Evolutionary conservation across 2,888 invertebrate genomes (phyloP).

Genomic region (Drosophila greeni): DNA sequence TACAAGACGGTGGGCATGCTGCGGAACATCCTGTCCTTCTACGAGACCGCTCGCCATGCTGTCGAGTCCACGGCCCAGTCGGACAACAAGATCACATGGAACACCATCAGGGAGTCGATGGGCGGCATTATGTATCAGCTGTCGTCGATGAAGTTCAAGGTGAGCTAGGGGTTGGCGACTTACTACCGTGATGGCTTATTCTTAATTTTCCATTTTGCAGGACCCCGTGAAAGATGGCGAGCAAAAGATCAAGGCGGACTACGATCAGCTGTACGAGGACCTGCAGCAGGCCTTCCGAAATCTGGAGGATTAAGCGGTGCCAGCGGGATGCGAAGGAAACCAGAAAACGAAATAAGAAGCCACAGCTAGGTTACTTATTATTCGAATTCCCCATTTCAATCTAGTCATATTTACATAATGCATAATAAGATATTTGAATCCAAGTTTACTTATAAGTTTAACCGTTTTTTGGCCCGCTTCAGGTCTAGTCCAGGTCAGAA

Average conservation of each 20-base stretch:
- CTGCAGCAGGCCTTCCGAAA: constrained; percentile 98
- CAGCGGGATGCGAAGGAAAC: constrained; percentile 32
- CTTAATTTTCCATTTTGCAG: constrained; percentile 78
- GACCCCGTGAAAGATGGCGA: constrained; percentile 99
- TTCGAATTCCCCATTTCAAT: constrained; percentile 68
- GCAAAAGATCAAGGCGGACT: constrained; percentile 95
- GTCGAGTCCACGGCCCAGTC: constrained; percentile 98
- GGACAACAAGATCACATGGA: constrained; percentile 99
- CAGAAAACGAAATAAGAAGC: constrained; percentile 58
- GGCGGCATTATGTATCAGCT: constrained; percentile 96
- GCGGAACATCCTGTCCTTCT: constrained; percentile 97
- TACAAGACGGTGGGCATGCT: constrained; percentile 99
- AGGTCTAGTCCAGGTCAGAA: constrained; percentile 33
- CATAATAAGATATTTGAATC: constrained; percentile 69
- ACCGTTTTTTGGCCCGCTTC: constrained; percentile 63
- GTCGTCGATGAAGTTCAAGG: constrained; percentile 99
- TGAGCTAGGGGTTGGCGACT: constrained; percentile 74
- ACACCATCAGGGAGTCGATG: constrained; percentile 96
- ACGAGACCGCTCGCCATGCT: constrained; percentile 97
- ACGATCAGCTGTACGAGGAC: constrained; percentile 96
- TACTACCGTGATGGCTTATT: not conserved
- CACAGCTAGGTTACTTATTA: constrained; percentile 61
- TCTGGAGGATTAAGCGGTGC: constrained; percentile 90
- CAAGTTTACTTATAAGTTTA: constrained; percentile 67
- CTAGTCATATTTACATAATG: constrained; percentile 69